A percentile compares a stretch with the other conserved stretches of the same genome.
Evolutionary conservation across 2,797 vertebrate genomes (phyloP).

Genomic region (Heteromormyrus szaboi): DNA sequence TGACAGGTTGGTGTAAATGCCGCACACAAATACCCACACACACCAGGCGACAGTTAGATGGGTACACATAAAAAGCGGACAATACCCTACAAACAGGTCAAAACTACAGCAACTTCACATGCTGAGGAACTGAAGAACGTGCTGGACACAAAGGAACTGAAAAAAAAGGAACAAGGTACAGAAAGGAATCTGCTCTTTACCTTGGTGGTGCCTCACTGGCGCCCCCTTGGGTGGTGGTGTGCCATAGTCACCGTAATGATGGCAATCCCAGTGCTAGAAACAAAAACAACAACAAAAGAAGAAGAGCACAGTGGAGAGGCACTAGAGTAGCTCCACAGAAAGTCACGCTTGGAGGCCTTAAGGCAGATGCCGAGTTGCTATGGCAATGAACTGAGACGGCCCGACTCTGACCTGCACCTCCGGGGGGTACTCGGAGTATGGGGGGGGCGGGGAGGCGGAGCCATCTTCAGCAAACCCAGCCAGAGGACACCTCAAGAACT

Average conservation of each 20-base stretch:
- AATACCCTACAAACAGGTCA: not conserved
- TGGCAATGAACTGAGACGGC: not conserved
- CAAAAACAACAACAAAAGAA: not conserved
- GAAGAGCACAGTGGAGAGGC: not conserved
- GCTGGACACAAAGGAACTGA: not conserved
- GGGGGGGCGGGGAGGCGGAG: constrained; percentile 76
- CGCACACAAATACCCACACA: not conserved
- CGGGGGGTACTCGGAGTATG: constrained; percentile 68
- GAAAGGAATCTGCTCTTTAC: constrained; percentile 43
- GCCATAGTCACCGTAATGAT: constrained; percentile 45
- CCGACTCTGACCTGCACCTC: constrained; percentile 47
- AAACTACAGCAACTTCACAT: not conserved
- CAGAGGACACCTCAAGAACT: constrained; percentile 54
- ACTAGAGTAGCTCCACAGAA: not conserved
- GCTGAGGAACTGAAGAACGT: not conserved
- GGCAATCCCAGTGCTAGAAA: constrained; percentile 50
- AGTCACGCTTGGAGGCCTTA: not conserved
- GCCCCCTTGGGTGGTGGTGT: constrained; percentile 53
- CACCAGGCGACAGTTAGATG: not conserved
- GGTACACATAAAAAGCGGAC: not conserved
- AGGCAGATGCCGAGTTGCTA: not conserved
- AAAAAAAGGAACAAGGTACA: not conserved
- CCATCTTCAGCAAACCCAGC: constrained; percentile 61
- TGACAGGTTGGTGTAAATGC: not conserved
- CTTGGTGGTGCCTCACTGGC: constrained; percentile 77